Conservation (phyloP, 2,797 vertebrate species). For the Peromyscus attwateri region DNA sequence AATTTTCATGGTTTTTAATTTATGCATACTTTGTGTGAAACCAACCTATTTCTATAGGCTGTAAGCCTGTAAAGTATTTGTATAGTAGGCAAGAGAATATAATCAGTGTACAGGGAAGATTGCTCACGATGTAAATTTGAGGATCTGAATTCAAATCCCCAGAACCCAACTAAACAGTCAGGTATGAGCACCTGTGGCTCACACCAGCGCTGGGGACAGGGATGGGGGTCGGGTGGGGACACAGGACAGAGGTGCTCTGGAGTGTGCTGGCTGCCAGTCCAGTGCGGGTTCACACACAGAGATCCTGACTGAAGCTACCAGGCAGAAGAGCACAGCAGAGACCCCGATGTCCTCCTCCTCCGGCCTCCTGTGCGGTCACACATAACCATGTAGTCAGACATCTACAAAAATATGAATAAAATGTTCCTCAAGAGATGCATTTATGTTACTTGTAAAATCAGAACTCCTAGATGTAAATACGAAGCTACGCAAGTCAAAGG, state of each 20-base stretch:
- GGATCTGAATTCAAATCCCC: background rate
- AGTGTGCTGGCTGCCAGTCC: background rate
- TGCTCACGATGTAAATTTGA: background rate
- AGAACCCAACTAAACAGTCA: background rate
- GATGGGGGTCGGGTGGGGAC: background rate
- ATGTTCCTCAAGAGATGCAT: background rate
- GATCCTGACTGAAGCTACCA: background rate
- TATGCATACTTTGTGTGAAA: background rate
- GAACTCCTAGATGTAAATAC: constrained; percentile 7
- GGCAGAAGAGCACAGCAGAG: background rate
- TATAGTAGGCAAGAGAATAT: background rate
- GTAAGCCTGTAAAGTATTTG: background rate
- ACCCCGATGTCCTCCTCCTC: background rate
- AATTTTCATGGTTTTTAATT: background rate
- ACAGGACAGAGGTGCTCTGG: background rate
- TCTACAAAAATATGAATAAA: background rate
- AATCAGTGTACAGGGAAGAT: background rate
- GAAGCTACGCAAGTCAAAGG: background rate
- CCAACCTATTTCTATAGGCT: background rate
- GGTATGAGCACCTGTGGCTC: background rate
- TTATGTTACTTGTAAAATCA: background rate
- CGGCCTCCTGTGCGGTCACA: too few relatives aligned
- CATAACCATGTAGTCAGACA: background rate
- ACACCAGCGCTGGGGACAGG: background rate
- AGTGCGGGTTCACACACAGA: background rate